Percentiles rank a stretch among this genome's conserved stretches.
Conservation (phyloP, 2,797 vertebrate species). For the Leuciscus waleckii region DNA sequence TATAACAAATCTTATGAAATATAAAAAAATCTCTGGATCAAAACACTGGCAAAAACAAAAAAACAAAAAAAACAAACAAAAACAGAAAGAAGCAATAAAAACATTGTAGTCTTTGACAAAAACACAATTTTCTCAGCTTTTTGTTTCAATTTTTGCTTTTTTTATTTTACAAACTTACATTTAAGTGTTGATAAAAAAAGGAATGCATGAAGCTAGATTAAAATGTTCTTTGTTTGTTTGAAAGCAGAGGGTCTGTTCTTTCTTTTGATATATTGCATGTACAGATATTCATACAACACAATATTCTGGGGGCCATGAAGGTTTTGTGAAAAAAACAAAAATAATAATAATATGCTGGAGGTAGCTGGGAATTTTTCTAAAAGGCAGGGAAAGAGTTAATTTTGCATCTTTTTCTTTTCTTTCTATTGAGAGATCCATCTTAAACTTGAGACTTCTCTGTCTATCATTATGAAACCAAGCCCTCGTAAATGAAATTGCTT, state of each 20-base stretch:
- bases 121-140: not conserved
- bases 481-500: not conserved
- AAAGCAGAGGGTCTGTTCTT: too few relatives aligned
- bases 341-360: too few relatives aligned
- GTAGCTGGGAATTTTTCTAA: not conserved
- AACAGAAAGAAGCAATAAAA: not conserved
- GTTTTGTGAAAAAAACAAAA: too few relatives aligned
- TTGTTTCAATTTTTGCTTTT: too few relatives aligned
- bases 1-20: not conserved
- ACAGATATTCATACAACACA: too few relatives aligned
- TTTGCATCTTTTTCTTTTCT: not conserved
- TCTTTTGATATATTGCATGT: too few relatives aligned
- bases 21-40: not conserved
- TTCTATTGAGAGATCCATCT: not conserved
- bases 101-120: not conserved
- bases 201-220: too few relatives aligned
- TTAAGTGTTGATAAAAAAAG: too few relatives aligned
- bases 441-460: not conserved
- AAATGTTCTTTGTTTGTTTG: too few relatives aligned
- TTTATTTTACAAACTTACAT: too few relatives aligned
- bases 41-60: not conserved
- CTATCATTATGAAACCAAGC: not conserved
- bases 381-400: not conserved
- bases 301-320: too few relatives aligned
- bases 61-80: fast-evolving